Conservation (phyloP, 2,797 vertebrate species). For the Petrocephalus schoutedeni region DNA sequence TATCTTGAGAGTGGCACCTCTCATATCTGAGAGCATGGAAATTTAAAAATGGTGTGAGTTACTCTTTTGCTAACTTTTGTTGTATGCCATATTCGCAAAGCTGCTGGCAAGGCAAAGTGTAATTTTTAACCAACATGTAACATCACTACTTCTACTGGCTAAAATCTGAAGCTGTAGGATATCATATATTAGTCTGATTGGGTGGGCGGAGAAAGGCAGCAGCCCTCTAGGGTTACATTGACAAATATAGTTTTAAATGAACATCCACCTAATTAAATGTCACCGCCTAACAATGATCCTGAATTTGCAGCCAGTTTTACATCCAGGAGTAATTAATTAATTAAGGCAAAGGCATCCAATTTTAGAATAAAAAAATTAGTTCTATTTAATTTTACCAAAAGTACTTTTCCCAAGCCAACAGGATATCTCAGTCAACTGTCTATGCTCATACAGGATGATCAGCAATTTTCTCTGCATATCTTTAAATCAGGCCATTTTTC, state of each 20-base stretch:
- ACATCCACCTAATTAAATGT: background rate
- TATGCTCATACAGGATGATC: too few relatives aligned
- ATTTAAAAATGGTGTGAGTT: background rate
- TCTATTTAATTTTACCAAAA: too few relatives aligned
- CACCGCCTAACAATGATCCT: too few relatives aligned
- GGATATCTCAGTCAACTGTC: too few relatives aligned
- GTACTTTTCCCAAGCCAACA: too few relatives aligned
- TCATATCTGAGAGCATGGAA: background rate
- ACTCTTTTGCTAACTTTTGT: background rate
- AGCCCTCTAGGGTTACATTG: background rate
- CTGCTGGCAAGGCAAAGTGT: background rate
- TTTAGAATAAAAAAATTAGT: too few relatives aligned
- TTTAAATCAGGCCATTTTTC: too few relatives aligned
- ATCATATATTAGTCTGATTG: background rate
- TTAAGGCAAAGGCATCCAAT: too few relatives aligned
- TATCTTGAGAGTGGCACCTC: background rate
- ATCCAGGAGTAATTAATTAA: too few relatives aligned
- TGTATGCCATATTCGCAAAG: background rate
- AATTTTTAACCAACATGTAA: background rate
- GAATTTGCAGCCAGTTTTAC: too few relatives aligned
- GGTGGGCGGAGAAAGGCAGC: background rate
- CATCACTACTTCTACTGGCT: background rate
- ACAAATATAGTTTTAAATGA: background rate
- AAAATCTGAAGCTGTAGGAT: background rate
- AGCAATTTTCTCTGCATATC: too few relatives aligned